These are phyloP conservation scores for Copidosoma floridanum DNA, from an alignment of 1,140 invertebrate genomes.

Conservation along the genomic window DNA sequence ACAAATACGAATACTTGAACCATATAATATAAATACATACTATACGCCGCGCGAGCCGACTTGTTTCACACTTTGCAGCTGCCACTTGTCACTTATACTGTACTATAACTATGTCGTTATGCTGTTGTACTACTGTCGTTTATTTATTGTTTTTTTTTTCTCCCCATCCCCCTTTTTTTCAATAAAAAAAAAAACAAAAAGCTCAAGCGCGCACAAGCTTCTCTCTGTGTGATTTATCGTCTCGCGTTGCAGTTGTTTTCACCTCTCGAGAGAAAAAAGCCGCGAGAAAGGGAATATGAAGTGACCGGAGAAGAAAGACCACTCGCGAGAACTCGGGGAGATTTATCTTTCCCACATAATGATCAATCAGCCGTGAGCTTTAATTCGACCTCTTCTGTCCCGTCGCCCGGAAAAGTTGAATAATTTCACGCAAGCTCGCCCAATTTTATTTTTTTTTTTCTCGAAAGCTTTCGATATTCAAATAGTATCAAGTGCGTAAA, in stretches of 20 bases:
- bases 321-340: neutral
- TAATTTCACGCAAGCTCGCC: too few species aligned
- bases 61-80: constrained; percentile 51
- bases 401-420: too few species aligned
- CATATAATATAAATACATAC: too few species aligned
- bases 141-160: constrained; percentile 23
- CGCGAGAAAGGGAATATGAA: constrained; percentile 39
- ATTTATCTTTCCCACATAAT: constrained; percentile 15
- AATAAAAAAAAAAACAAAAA: too few species aligned
- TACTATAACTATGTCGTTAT: constrained; percentile 59
- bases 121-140: constrained; percentile 56
- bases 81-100: constrained; percentile 58
- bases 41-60: constrained; percentile 48
- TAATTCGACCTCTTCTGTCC: too few species aligned
- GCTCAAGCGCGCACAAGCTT: constrained; percentile 49
- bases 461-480: too few species aligned
- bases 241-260: constrained; percentile 32
- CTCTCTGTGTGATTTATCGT: constrained; percentile 25
- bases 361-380: constrained; percentile 9
- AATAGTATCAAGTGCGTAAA: too few species aligned
- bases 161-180: too few species aligned
- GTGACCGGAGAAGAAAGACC: too few species aligned
- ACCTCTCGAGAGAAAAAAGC: constrained; percentile 31
- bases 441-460: too few species aligned
- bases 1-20: too few species aligned